These are phyloP conservation scores for Tachyglossus aculeatus DNA, from an alignment of 2,797 vertebrate genomes.

Conservation along the genomic window DNA sequence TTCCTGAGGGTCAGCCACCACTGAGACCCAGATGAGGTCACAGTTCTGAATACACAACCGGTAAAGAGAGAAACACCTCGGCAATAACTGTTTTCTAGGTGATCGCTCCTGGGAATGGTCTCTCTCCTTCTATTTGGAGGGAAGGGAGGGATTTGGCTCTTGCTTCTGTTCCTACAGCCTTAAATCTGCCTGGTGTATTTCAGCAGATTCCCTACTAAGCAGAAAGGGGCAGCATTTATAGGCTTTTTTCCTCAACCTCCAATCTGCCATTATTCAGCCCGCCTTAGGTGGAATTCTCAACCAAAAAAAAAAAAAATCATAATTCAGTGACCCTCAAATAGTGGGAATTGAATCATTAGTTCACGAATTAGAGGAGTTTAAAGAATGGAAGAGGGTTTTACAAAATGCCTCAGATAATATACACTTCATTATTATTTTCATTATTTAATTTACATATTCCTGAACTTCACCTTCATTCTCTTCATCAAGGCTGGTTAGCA, in stretches of 20 bases:
- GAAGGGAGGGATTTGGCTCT: too few species aligned
- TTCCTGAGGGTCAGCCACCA: too few species aligned
- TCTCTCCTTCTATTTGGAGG: too few species aligned
- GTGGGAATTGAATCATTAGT: constrained; percentile 62
- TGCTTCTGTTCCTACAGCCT: too few species aligned
- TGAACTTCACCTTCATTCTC: constrained; percentile 70
- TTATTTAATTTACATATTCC: constrained; percentile 61
- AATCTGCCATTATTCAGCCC: constrained; percentile 65
- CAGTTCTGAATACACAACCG: too few species aligned
- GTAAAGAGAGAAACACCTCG: too few species aligned
- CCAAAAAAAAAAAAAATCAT: constrained; percentile 54
- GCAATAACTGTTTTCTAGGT: too few species aligned
- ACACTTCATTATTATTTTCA: constrained; percentile 57
- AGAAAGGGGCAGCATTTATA: constrained; percentile 54
- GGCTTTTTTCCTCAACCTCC: too few species aligned
- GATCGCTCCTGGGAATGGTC: too few species aligned
- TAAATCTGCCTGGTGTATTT: constrained; percentile 31
- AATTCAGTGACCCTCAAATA: constrained; percentile 19
- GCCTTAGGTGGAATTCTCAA: constrained; percentile 45
- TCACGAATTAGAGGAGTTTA: constrained; percentile 66
- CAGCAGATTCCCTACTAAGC: constrained; percentile 46
- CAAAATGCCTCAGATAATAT: constrained; percentile 56
- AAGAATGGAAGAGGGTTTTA: constrained; percentile 46
- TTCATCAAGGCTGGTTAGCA: constrained; percentile 46
- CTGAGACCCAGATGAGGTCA: too few species aligned